Evolutionary conservation across 2,888 invertebrate species (phyloP).

Genomic region (Mayetiola destructor): DNA sequence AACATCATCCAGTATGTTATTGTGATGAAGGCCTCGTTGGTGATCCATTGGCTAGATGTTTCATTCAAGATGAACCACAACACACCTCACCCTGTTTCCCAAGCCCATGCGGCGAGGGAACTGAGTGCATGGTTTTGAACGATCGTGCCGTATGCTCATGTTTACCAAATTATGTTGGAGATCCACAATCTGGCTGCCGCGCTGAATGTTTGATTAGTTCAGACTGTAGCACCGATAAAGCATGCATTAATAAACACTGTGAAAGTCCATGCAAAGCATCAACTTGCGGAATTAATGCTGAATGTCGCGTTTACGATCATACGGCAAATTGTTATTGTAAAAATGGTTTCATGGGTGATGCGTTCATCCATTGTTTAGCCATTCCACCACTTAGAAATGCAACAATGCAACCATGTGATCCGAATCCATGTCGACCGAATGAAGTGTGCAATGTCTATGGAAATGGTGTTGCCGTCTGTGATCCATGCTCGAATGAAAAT

Average conservation of each 20-base stretch:
- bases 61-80: constrained; percentile 39
- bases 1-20: constrained; percentile 66
- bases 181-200: constrained; percentile 60
- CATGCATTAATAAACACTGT: constrained; percentile 63
- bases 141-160: constrained; percentile 65
- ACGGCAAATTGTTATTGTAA: constrained; percentile 69
- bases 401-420: constrained; percentile 53
- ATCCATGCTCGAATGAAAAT: constrained; percentile 56
- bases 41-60: constrained; percentile 63
- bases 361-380: constrained; percentile 56
- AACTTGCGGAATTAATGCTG: constrained; percentile 66
- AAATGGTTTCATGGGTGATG: constrained; percentile 65
- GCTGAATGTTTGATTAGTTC: constrained; percentile 73
- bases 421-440: constrained; percentile 59
- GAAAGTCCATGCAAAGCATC: constrained; percentile 56
- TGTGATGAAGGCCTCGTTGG: constrained; percentile 59
- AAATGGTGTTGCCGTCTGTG: constrained; percentile 62
- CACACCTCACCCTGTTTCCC: constrained; percentile 54
- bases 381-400: constrained; percentile 43
- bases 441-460: constrained; percentile 55
- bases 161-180: constrained; percentile 57
- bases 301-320: constrained; percentile 66
- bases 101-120: constrained; percentile 62
- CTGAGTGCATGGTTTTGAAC: constrained; percentile 55
- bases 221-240: constrained; percentile 57